Conservation (phyloP, 2,888 invertebrate genomes). For the Athetis lepigone region DNA sequence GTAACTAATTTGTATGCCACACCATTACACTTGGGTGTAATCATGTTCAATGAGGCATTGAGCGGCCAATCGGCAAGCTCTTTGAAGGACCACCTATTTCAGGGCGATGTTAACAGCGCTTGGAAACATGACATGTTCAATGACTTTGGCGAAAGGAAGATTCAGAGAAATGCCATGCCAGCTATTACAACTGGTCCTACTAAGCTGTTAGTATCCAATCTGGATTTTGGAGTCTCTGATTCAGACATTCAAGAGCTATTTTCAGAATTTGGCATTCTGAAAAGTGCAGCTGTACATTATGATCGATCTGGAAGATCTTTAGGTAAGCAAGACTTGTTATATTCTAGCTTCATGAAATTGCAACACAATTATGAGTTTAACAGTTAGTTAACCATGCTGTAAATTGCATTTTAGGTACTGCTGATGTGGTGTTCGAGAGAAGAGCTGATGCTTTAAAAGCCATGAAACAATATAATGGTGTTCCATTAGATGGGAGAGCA, state of each 20-base stretch:
- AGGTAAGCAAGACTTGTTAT: conserved; percentile 88
- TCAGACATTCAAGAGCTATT: conserved; percentile 99
- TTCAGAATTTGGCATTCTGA: conserved; percentile 98
- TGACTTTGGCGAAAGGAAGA: conserved; percentile 92
- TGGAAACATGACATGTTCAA: conserved; percentile 99
- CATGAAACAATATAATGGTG: conserved; percentile 99
- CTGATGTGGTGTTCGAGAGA: conserved; percentile 98
- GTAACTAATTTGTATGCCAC: conserved; percentile 77
- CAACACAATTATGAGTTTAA: neutral
- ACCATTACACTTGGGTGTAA: conserved; percentile 79
- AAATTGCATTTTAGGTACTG: conserved; percentile 91
- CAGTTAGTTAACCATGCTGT: neutral
- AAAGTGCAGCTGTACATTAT: conserved; percentile 98
- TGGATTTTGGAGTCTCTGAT: conserved; percentile 99
- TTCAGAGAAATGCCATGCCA: conserved; percentile 85
- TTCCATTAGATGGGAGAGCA: conserved; percentile 98
- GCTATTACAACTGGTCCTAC: conserved; percentile 91
- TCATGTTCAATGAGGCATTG: conserved; percentile 79
- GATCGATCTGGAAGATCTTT: conserved; percentile 98
- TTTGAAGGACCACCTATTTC: conserved; percentile 91
- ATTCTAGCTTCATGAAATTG: neutral
- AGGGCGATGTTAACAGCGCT: conserved; percentile 98
- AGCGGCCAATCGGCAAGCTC: conserved; percentile 84
- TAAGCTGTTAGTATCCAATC: conserved; percentile 98
- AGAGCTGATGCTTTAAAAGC: conserved; percentile 98